Base-by-base conservation (phyloP, 2,888 invertebrate genomes). In the Selenia dentaria region DNA sequence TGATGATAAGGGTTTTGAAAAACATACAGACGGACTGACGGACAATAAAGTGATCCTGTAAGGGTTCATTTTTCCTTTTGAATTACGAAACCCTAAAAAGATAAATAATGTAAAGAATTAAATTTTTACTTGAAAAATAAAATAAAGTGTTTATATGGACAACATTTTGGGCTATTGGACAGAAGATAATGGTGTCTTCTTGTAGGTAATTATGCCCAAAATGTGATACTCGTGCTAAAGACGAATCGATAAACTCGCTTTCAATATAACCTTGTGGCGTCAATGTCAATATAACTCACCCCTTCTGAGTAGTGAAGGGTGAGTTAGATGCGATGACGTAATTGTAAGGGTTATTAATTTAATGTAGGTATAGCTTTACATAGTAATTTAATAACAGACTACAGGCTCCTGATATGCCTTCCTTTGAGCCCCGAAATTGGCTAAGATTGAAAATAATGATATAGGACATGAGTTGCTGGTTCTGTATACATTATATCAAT, bases 331-430 rank as follows among this genome's bases (percentile, higher is more conserved):
- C 24, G 24, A 39, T 39, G 47, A 38, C 37, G 47, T 42, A 48
- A 48, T 37, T 41, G 35, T 41, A 37, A 38, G 24, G 37, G 37
- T 44, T 48, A 42, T 48, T 42, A 48, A 34, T 35, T 25, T 45
- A 39, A 48, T 40, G 11, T 42, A 41, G 47, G 33, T 20, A 40
- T 46, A 27, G 29, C 26, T 20, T 40, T 41, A 37, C 31, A 40
- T 11, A 32, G 24, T 38, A 48, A 48, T 38, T 22, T 48, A 48
- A 48, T 48, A 37, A 48, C 41, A 27, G 41, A 24, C 16, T 42
- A 38, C 41, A 37, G 13, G 14, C 40, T 40, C 20, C 26, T 32
- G 25, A 37, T 38, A 37, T 28, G 24, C 9, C 20, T 28, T 20
- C 18, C 47, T 48, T 38, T 42, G 36, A 48, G 37, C 33, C 31